These are phyloP conservation scores for Parnassius mnemosyne DNA, from an alignment of 2,888 invertebrate genomes.

Conservation along the genomic window DNA sequence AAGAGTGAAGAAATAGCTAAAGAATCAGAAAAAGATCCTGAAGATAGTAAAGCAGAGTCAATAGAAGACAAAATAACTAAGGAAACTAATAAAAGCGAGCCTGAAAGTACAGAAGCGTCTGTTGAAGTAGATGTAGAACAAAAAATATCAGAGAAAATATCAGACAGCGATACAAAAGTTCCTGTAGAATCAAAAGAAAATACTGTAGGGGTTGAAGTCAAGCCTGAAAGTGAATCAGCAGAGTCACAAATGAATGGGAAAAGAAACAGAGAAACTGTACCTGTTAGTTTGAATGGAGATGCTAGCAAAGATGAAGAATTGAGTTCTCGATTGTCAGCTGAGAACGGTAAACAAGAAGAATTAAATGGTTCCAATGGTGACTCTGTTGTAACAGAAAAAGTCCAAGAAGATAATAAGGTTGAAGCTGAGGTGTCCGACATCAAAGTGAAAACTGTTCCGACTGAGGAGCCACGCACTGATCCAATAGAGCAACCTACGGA, in stretches of 20 bases:
- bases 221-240: conserved; percentile 41
- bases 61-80: conserved; percentile 32
- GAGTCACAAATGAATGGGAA: conserved; percentile 65
- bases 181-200: conserved; percentile 32
- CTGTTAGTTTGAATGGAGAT: conserved; percentile 57
- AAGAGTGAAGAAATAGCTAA: conserved; percentile 29
- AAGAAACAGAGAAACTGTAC: conserved; percentile 52
- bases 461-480: conserved; percentile 66
- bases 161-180: conserved; percentile 27
- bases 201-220: conserved; percentile 28
- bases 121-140: conserved; percentile 21
- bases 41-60: conserved; percentile 18
- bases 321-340: conserved; percentile 59
- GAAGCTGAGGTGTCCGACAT: conserved; percentile 66
- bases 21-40: conserved; percentile 14
- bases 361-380: conserved; percentile 40
- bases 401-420: conserved; percentile 60
- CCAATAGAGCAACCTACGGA: conserved; percentile 75
- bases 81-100: conserved; percentile 34
- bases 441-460: conserved; percentile 79
- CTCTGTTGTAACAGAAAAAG: conserved; percentile 45
- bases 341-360: conserved; percentile 51
- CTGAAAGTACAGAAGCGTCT: conserved; percentile 14
- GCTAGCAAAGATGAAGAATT: conserved; percentile 56
- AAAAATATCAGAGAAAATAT: conserved; percentile 11